Base-by-base conservation (phyloP, 2,888 invertebrate species). In the Phanerotoma sp. region DNA sequence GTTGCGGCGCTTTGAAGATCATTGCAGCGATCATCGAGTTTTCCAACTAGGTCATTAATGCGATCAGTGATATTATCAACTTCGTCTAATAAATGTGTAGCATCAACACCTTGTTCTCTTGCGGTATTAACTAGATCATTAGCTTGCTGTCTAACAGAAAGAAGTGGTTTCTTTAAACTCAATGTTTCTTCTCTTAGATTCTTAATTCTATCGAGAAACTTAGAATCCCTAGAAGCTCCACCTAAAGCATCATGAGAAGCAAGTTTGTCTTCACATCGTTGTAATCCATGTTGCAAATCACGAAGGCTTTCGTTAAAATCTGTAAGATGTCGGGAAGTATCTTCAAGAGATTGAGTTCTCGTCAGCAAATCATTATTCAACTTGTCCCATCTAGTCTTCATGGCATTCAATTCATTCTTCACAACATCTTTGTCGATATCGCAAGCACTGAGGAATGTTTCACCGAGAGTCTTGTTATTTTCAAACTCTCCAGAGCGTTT, bases 401-500 rank as follows among this genome's bases (percentile, higher is more conserved):
- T 85, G 64, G 84, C 84, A 63, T 87, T 84, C 4, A 96, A 80
- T 70, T 93, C 90, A 35, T 85, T 86, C 71, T 91, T 87, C 1
- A 97, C 91, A 2, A 90, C 85, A 44, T 95, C 94, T 72, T 95
- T 93, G 71, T 96, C 96, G 47, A 89, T 86, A 72, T 96, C 96
- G 65, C 95, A 95, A 42, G 91, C 85, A 0, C 86, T 85, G 47
- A 96, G 83, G 81, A 96, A 92, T 0, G 91, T 87, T 68, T 95
- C 94, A 1, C 96, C 96, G 3, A 92, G 79, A 0, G 88, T 87
- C 71, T 87, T 86, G 63, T 91, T 89, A 75, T 91, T 92, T 70
- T 96, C 96, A 68, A 89, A 95, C 77, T 96, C 96, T 9, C 94
- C 94, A 11, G 93, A 91, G 69, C 91, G 91, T 76, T 94, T 93